phyloP scores from a whole-genome alignment of 2,113 vertebrate genomes.

The Channa maculata region DNA sequence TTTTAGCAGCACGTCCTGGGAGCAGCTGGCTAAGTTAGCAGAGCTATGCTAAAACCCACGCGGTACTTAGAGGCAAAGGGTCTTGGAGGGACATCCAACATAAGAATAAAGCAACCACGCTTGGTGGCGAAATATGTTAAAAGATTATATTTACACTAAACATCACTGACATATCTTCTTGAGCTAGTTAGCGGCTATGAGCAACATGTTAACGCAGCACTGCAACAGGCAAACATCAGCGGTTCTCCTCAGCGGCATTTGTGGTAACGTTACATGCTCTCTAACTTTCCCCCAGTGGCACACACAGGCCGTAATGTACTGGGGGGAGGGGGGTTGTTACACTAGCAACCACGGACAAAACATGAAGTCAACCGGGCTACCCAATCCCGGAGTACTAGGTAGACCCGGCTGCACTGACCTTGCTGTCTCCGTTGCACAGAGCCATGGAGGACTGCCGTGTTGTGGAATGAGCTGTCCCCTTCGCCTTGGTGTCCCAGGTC shows the following conservation, averaged over 20 bases:
- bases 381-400: constrained; percentile 2
- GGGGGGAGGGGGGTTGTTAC: background rate
- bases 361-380: constrained; percentile 13
- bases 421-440: constrained; percentile 96
- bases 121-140: background rate
- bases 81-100: background rate
- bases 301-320: constrained; percentile 72
- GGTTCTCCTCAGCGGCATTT: constrained; percentile 13
- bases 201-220: constrained; percentile 52
- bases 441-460: constrained; percentile 88
- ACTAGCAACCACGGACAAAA: constrained; percentile 23
- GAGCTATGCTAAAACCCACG: constrained; percentile 80
- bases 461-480: constrained; percentile 72
- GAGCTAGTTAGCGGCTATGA: constrained; percentile 5
- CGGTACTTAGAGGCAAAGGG: constrained; percentile 48
- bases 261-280: constrained; percentile 40
- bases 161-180: background rate
- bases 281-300: constrained; percentile 69
- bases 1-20: constrained; percentile 55
- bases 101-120: background rate
- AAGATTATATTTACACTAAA: background rate
- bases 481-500: constrained; percentile 67
- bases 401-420: constrained; percentile 87
- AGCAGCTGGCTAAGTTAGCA: constrained; percentile 63
- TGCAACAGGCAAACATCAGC: constrained; percentile 62